A percentile compares a stretch with the other conserved stretches of the same genome.
Conservation (phyloP, 2,888 invertebrate species). For the Ectobius pallidus region DNA sequence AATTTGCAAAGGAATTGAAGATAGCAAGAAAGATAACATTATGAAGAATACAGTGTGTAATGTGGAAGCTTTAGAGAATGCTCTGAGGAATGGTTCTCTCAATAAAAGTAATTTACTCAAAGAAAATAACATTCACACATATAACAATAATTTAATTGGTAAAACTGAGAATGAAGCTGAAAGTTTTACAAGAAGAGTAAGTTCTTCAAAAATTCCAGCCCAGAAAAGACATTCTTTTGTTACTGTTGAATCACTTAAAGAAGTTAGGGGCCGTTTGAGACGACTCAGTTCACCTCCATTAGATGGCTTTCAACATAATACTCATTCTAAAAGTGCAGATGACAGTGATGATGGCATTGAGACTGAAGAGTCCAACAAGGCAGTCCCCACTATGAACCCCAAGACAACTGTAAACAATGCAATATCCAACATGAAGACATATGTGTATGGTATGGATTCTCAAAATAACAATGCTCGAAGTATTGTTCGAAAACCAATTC, state of each 20-base stretch:
- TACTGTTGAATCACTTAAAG: constrained; percentile 65
- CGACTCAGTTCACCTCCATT: constrained; percentile 53
- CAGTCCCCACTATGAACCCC: constrained; percentile 29
- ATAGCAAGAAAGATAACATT: constrained; percentile 9
- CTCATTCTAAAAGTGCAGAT: constrained; percentile 45
- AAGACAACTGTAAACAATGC: constrained; percentile 46
- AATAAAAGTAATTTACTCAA: neutral
- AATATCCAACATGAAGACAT: constrained; percentile 54
- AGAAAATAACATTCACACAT: neutral
- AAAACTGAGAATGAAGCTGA: constrained; percentile 20
- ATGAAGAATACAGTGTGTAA: neutral
- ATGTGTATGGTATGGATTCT: constrained; percentile 57
- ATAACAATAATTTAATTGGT: constrained; percentile 2
- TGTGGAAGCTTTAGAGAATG: constrained; percentile 35
- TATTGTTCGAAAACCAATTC: constrained; percentile 49
- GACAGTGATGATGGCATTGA: constrained; percentile 57
- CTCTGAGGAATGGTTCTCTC: constrained; percentile 1
- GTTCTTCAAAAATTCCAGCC: neutral
- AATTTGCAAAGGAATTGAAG: constrained; percentile 58
- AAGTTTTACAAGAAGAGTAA: constrained; percentile 27
- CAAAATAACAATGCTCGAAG: constrained; percentile 50
- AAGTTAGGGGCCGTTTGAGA: constrained; percentile 63
- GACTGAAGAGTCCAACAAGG: constrained; percentile 51
- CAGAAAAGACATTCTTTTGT: constrained; percentile 58
- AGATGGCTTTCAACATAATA: neutral